Evolutionary conservation across 1,140 invertebrate genomes (phyloP).

Genomic region (Psilanteris sp.): DNA sequence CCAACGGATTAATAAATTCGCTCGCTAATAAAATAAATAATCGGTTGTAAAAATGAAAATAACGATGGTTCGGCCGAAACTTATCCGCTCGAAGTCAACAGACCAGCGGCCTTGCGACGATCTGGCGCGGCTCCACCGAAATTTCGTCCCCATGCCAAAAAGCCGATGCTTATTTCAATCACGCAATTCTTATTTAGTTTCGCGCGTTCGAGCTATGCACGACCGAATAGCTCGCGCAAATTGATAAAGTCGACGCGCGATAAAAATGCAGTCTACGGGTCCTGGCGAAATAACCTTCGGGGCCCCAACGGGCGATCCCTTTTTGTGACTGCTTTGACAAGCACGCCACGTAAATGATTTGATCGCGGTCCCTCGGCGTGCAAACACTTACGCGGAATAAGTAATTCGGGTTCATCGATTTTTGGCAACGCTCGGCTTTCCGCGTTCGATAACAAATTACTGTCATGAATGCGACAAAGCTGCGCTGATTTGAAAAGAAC

Average conservation of each 20-base stretch:
- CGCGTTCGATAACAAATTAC: too few species aligned
- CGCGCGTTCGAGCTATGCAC: constrained; percentile 16
- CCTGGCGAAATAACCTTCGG: constrained; percentile 25
- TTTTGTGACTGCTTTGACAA: constrained; percentile 46
- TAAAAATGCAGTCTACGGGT: constrained; percentile 33
- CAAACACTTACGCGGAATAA: constrained; percentile 24
- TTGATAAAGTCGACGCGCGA: constrained; percentile 29
- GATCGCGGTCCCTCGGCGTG: constrained; percentile 1
- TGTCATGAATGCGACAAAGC: too few species aligned
- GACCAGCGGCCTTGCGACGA: constrained; percentile 12
- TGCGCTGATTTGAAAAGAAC: too few species aligned
- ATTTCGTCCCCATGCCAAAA: constrained; percentile 32
- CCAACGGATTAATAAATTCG: background rate
- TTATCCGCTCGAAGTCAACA: constrained; percentile 37
- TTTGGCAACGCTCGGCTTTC: too few species aligned
- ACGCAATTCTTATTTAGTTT: constrained; percentile 38
- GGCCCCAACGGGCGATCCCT: background rate
- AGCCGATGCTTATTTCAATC: constrained; percentile 36
- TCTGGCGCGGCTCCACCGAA: constrained; percentile 24
- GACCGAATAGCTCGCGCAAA: constrained; percentile 21
- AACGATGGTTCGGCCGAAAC: too few species aligned
- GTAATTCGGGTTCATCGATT: background rate
- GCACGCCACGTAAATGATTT: constrained; percentile 22
- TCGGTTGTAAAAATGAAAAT: too few species aligned
- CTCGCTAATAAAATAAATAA: too few species aligned